Base-by-base conservation (phyloP, 2,888 invertebrate species). In the Steinernema carpocapsae region DNA sequence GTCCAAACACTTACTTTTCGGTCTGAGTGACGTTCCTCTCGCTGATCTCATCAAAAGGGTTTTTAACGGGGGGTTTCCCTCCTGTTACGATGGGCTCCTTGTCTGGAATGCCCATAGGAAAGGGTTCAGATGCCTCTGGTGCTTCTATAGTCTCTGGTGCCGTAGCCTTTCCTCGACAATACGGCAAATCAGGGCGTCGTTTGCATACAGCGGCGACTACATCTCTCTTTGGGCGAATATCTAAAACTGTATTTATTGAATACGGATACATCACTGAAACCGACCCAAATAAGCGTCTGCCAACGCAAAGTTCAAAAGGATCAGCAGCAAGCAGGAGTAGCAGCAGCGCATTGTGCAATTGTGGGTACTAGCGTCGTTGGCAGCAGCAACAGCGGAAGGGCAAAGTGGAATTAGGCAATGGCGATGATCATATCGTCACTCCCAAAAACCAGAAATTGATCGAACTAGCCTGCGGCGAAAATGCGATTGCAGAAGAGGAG, bases 361-460 rank as follows among this genome's bases (percentile, higher is more conserved):
- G 43, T 26, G 64, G 64, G 64, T n/a, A 29, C 26, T 32, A 37
- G 37, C 37, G 64, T 6, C 32, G 37, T n/a, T n/a, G n/a, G n/a
- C n/a, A n/a, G n/a, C n/a, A n/a, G n/a, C n/a, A n/a, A n/a, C n/a
- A n/a, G 37, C 64, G 64, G 64, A 64, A 64, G 64, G 64, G 32
- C 26, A 64, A 64, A 17, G 64, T 64, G 32, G 64, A 64, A 64
- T 64, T 64, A 64, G 64, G 64, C 64, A 64, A 64, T 4, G 64
- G 37, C 37, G 37, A 37, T 29, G 64, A 29, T 64, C 64, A 32
- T 64, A 29, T 64, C 64, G 64, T 64, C 64, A 64, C 29, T 64
- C 32, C 32, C 64, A 64, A 64, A 37, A 64, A 64, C 64, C 64
- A 64, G 64, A 64, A 52, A 64, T 64, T 64, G 32, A 32, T 64